Conservation (phyloP, 2,797 vertebrate species). For the Hydrolagus colliei region DNA sequence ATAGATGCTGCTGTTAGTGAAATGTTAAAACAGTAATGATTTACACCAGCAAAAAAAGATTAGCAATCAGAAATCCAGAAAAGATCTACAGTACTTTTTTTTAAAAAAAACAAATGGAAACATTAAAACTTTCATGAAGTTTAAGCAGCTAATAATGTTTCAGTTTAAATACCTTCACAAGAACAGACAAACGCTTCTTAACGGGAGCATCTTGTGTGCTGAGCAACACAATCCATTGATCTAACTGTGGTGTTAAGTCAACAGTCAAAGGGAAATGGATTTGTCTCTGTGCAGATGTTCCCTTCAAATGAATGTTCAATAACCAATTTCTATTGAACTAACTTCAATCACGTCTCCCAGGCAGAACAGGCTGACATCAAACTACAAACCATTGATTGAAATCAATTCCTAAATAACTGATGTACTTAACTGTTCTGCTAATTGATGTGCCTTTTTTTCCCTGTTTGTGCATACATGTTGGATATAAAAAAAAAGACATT, state of each 20-base stretch:
- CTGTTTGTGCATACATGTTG: background rate
- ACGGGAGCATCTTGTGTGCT: background rate
- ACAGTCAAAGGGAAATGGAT: background rate
- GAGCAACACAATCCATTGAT: background rate
- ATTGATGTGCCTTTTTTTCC: background rate
- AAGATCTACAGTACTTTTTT: background rate
- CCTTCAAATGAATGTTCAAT: constrained; percentile 7
- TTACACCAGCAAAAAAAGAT: background rate
- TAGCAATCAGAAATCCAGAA: background rate
- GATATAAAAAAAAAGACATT: background rate
- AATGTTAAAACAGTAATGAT: background rate
- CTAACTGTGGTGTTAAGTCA: background rate
- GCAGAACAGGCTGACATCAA: background rate
- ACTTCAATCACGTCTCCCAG: too few species aligned
- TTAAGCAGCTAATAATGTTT: too few species aligned
- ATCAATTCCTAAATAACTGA: background rate
- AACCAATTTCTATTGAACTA: background rate
- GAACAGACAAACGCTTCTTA: background rate
- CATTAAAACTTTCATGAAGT: too few species aligned
- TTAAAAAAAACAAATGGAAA: constrained; percentile 6
- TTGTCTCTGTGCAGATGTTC: background rate
- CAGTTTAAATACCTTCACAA: background rate
- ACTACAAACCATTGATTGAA: background rate
- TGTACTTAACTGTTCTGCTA: background rate
- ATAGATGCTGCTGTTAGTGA: background rate